phyloP scores from a whole-genome alignment of 2,797 vertebrate genomes.

The Anguilla obscura region DNA sequence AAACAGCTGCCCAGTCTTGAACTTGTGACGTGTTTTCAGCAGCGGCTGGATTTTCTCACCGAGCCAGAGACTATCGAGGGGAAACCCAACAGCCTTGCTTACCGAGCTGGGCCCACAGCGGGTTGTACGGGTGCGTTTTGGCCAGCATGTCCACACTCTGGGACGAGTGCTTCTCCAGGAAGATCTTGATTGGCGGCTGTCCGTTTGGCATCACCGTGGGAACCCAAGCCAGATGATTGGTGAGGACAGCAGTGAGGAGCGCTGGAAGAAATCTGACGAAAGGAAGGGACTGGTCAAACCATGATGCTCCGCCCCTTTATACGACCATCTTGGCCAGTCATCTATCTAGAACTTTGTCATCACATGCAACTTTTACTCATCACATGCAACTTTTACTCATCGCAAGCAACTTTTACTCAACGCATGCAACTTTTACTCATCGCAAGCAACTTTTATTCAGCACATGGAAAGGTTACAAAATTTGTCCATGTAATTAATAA shows the following conservation, averaged over 20 bases:
- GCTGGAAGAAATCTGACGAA: constrained; percentile 89
- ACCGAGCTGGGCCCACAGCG: too few relatives aligned
- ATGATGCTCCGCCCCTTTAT: neutral
- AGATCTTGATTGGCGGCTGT: constrained; percentile 95
- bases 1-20: neutral
- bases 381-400: too few relatives aligned
- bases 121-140: constrained; percentile 89
- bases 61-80: neutral
- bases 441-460: neutral
- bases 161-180: constrained; percentile 98
- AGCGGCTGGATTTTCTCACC: neutral
- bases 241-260: constrained; percentile 92
- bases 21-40: neutral
- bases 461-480: neutral
- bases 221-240: constrained; percentile 99
- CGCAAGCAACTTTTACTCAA: too few relatives aligned
- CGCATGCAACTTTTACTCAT: too few relatives aligned
- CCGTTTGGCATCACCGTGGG: constrained; percentile 99
- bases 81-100: neutral
- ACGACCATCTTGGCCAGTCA: neutral
- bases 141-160: constrained; percentile 97
- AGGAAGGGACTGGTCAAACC: constrained; percentile 4
- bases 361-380: too few relatives aligned
- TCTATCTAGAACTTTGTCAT: neutral
- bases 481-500: neutral